These are phyloP conservation scores for Pogonomyrmex californicus DNA, from an alignment of 1,140 invertebrate genomes.

Conservation along the genomic window DNA sequence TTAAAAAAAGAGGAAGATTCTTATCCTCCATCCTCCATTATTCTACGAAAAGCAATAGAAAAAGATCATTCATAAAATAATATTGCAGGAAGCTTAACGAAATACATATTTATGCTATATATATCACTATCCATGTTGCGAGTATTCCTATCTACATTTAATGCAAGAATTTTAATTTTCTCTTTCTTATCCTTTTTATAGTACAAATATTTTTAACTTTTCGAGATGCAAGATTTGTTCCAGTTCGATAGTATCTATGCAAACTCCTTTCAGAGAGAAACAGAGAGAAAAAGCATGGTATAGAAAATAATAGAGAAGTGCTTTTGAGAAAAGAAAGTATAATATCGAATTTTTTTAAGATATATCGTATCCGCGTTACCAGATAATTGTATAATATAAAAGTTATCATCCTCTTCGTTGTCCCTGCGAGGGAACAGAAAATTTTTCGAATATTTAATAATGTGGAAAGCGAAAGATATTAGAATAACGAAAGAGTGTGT, in stretches of 20 bases:
- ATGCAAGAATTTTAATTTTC: background rate
- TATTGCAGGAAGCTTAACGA: background rate
- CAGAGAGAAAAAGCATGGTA: background rate
- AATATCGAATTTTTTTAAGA: conserved; percentile 48
- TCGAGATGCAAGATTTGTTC: conserved; percentile 30
- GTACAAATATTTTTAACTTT: background rate
- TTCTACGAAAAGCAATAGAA: background rate
- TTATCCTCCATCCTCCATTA: background rate
- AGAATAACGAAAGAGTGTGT: background rate
- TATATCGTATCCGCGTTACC: conserved; percentile 30
- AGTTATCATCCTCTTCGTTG: conserved; percentile 20
- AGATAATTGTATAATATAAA: conserved; percentile 27
- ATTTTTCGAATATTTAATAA: conserved; percentile 34
- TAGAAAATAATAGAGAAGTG: conserved; percentile 33
- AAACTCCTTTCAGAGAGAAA: background rate
- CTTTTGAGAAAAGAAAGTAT: conserved; percentile 54
- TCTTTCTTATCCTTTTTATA: background rate
- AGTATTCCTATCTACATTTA: background rate
- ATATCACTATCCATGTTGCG: background rate
- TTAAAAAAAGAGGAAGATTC: background rate
- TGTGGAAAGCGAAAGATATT: background rate
- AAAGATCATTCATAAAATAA: too few species aligned
- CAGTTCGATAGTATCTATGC: conserved; percentile 5
- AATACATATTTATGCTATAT: background rate
- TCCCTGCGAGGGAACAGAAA: conserved; percentile 3